Evolutionary conservation across 2,888 invertebrate species (phyloP).

Genomic region (Dioctria rufipes): DNA sequence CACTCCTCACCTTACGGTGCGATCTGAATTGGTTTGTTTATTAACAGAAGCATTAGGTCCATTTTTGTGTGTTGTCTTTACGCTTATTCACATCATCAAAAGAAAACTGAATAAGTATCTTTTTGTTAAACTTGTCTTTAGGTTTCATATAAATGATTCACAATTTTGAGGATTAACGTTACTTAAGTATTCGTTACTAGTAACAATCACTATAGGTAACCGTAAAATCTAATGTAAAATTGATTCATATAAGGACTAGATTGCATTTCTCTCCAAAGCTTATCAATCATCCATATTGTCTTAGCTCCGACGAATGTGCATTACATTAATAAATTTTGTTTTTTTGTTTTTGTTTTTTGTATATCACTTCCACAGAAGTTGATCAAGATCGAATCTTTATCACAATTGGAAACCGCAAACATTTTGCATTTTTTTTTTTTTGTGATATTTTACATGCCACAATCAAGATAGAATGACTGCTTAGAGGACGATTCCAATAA

Average conservation of each 20-base stretch:
- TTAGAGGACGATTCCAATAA: neutral
- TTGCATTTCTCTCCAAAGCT: too few relatives aligned
- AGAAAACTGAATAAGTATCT: neutral
- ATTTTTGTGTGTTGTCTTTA: neutral
- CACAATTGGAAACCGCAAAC: conserved; percentile 11
- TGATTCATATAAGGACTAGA: too few relatives aligned
- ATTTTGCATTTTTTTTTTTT: neutral
- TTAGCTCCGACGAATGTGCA: too few relatives aligned
- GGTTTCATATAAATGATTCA: neutral
- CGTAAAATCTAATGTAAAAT: too few relatives aligned
- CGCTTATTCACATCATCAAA: neutral
- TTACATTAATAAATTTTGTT: too few relatives aligned
- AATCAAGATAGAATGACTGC: neutral
- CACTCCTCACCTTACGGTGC: neutral
- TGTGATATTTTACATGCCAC: neutral
- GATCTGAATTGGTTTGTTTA: conserved; percentile 24
- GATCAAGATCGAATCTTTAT: neutral
- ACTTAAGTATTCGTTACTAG: neutral
- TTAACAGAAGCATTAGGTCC: conserved; percentile 9
- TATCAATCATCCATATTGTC: too few relatives aligned
- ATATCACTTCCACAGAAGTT: neutral
- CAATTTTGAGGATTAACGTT: neutral
- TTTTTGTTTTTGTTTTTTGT: too few relatives aligned
- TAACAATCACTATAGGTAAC: too few relatives aligned
- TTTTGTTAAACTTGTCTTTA: neutral